Conservation (phyloP, 2,888 invertebrate genomes). For the Choristoneura rosaceana region DNA sequence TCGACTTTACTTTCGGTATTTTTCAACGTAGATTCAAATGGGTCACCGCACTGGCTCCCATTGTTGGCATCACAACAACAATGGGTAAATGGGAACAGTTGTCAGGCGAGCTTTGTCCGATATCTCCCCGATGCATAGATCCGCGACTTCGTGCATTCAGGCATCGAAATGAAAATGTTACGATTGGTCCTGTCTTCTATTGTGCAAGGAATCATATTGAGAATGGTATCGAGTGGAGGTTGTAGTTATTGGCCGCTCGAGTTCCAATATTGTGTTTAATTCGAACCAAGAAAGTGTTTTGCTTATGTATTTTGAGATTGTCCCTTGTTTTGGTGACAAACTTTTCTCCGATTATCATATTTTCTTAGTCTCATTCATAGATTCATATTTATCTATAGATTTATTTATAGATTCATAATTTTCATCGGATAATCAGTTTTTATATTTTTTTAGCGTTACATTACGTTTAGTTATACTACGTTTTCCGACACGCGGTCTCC, state of each 20-base stretch:
- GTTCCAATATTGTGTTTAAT: conserved; percentile 1
- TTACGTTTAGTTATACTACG: too few relatives aligned
- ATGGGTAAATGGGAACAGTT: conserved; percentile 71
- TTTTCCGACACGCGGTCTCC: too few relatives aligned
- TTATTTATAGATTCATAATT: too few relatives aligned
- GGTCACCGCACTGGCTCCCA: conserved; percentile 57
- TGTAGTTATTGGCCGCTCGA: conserved; percentile 18
- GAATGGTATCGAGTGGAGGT: conserved; percentile 19
- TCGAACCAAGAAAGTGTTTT: not conserved
- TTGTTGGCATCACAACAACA: conserved; percentile 63
- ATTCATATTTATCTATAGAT: too few relatives aligned
- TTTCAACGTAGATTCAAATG: conserved; percentile 57
- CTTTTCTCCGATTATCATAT: too few relatives aligned
- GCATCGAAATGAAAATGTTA: conserved; percentile 64
- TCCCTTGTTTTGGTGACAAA: not conserved
- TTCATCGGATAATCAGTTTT: too few relatives aligned
- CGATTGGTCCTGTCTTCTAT: conserved; percentile 47
- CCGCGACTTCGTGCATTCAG: conserved; percentile 67
- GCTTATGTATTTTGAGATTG: not conserved
- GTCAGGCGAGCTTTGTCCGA: conserved; percentile 72
- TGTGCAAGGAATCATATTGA: conserved; percentile 43
- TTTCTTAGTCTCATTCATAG: too few relatives aligned
- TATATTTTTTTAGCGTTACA: too few relatives aligned
- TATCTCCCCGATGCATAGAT: conserved; percentile 71
- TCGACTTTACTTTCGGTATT: conserved; percentile 57